Evolutionary conservation across 2,888 invertebrate species (phyloP).

Genomic region (Formica aserva): DNA sequence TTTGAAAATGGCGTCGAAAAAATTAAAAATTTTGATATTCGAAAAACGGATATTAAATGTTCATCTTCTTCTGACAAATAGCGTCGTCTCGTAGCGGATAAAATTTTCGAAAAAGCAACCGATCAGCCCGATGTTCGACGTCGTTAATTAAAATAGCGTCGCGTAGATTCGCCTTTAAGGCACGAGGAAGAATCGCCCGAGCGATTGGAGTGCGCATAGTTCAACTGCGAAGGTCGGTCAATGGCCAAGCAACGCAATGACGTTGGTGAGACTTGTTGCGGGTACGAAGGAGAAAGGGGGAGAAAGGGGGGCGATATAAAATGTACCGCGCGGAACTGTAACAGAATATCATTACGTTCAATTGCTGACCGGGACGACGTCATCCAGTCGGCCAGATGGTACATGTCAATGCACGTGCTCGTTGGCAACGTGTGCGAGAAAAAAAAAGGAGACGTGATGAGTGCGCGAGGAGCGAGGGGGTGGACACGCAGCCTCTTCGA

Average conservation of each 20-base stretch:
- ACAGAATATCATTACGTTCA: constrained; percentile 76
- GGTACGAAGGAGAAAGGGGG: constrained; percentile 30
- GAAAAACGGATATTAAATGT: neutral
- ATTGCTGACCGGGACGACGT: constrained; percentile 67
- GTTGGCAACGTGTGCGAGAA: constrained; percentile 32
- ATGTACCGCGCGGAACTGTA: constrained; percentile 57
- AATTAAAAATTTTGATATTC: no score
- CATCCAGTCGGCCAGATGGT: constrained; percentile 67
- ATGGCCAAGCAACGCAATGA: constrained; percentile 74
- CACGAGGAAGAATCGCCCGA: constrained; percentile 37
- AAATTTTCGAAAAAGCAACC: neutral
- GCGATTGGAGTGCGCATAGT: constrained; percentile 68
- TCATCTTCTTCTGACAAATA: neutral
- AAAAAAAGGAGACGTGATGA: constrained; percentile 19
- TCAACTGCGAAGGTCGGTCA: constrained; percentile 80
- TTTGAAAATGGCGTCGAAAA: neutral
- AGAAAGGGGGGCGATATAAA: constrained; percentile 55
- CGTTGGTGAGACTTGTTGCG: constrained; percentile 24
- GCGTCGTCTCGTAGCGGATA: neutral
- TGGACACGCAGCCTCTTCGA: neutral
- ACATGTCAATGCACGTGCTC: constrained; percentile 70
- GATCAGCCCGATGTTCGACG: neutral
- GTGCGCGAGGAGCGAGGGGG: neutral
- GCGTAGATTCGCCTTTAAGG: constrained; percentile 34
- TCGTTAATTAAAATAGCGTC: neutral